A percentile compares a stretch with the other conserved stretches of the same genome.
phyloP scores from a whole-genome alignment of 1,140 invertebrate genomes.

The Bombus polaris region DNA sequence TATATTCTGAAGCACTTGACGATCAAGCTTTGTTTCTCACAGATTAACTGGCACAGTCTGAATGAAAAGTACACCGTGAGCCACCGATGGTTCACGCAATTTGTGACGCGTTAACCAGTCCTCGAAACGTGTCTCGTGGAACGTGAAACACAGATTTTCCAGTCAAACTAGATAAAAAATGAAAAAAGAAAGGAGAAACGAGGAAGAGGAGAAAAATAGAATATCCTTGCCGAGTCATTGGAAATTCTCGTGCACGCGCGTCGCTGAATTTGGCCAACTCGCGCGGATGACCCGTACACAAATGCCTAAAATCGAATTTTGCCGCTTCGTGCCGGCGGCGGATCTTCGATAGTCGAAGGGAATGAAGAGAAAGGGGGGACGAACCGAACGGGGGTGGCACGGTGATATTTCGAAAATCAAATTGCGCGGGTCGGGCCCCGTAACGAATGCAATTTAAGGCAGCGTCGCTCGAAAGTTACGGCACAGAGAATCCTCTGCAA shows the following conservation, averaged over 20 bases:
- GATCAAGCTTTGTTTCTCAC: no score
- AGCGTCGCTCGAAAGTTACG: conserved; percentile 52
- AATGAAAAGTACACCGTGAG: no score
- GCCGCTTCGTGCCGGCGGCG: conserved; percentile 24
- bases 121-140: background rate
- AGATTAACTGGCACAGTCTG: no score
- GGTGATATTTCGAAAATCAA: conserved; percentile 63
- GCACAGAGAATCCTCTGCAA: conserved; percentile 57
- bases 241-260: conserved; percentile 42
- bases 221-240: background rate
- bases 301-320: conserved; percentile 63
- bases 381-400: background rate
- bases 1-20: no score
- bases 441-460: conserved; percentile 62
- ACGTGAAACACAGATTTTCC: background rate
- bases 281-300: conserved; percentile 55
- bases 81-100: no score
- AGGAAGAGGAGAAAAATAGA: background rate
- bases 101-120: no score
- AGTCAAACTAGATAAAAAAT: background rate
- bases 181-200: background rate
- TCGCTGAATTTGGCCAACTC: conserved; percentile 43
- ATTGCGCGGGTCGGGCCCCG: conserved; percentile 47
- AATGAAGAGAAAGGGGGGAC: background rate
- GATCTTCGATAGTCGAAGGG: conserved; percentile 19